phyloP scores from a whole-genome alignment of 1,140 invertebrate genomes.

The Rhyzopertha dominica region DNA sequence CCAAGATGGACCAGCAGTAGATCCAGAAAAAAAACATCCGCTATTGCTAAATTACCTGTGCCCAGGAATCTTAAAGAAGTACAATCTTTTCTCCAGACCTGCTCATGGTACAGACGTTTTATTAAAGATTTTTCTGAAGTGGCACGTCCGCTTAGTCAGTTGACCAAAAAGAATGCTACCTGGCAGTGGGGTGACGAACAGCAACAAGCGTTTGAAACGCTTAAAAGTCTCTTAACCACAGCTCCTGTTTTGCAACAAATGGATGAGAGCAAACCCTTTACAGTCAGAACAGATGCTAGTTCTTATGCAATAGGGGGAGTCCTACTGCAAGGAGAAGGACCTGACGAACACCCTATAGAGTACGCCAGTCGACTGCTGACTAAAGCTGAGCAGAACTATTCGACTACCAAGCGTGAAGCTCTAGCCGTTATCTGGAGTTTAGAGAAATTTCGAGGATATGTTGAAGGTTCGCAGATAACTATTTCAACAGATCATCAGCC shows the following conservation, averaged over 20 bases:
- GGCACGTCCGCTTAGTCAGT: neutral
- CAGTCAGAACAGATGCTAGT: constrained; percentile 1
- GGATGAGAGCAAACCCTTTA: neutral
- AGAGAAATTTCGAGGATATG: neutral
- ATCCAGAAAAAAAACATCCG: neutral
- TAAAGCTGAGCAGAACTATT: constrained; percentile 2
- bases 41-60: neutral
- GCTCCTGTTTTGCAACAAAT: neutral
- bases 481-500: neutral
- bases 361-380: constrained; percentile 1
- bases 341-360: constrained; percentile 2
- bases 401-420: constrained; percentile 4
- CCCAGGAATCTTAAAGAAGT: constrained; percentile 1
- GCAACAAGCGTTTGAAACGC: neutral
- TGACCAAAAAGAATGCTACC: neutral
- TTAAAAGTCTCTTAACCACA: neutral
- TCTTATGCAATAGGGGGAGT: neutral
- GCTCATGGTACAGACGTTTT: constrained; percentile 1
- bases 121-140: neutral
- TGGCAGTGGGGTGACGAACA: neutral
- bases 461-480: neutral
- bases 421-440: constrained; percentile 1
- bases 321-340: neutral
- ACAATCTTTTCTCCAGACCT: neutral
- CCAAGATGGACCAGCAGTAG: neutral